Conservation (phyloP, 2,797 vertebrate species). For the Hyperoplus immaculatus region DNA sequence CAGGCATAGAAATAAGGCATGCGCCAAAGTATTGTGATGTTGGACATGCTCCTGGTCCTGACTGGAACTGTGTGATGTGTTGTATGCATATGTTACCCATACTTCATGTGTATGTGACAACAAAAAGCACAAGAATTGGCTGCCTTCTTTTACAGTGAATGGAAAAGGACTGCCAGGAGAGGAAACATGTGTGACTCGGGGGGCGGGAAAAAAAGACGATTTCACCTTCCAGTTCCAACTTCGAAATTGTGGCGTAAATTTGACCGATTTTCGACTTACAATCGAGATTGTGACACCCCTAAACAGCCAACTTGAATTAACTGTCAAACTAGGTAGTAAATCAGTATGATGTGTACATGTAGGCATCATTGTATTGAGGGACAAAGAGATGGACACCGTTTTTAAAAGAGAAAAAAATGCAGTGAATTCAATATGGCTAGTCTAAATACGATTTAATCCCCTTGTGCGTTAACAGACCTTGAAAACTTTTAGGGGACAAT, state of each 20-base stretch:
- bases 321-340: too few relatives aligned
- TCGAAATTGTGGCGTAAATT: too few relatives aligned
- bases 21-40: not conserved
- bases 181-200: not conserved
- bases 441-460: not conserved
- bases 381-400: not conserved
- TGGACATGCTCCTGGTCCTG: not conserved
- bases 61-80: not conserved
- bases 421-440: too few relatives aligned
- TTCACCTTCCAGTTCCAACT: too few relatives aligned
- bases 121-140: not conserved
- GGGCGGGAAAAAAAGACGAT: too few relatives aligned
- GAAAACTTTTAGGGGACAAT: constrained; percentile 26
- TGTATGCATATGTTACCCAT: not conserved
- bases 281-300: too few relatives aligned
- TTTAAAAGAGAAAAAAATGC: too few relatives aligned
- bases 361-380: not conserved
- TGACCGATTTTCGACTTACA: too few relatives aligned
- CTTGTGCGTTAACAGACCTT: constrained; percentile 11
- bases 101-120: not conserved
- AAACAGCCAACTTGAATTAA: too few relatives aligned
- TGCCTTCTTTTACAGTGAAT: not conserved
- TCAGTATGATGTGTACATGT: too few relatives aligned
- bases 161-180: not conserved
- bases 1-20: not conserved